Evolutionary conservation across 2,797 vertebrate species (phyloP).

Genomic region (Anguilla anguilla): DNA sequence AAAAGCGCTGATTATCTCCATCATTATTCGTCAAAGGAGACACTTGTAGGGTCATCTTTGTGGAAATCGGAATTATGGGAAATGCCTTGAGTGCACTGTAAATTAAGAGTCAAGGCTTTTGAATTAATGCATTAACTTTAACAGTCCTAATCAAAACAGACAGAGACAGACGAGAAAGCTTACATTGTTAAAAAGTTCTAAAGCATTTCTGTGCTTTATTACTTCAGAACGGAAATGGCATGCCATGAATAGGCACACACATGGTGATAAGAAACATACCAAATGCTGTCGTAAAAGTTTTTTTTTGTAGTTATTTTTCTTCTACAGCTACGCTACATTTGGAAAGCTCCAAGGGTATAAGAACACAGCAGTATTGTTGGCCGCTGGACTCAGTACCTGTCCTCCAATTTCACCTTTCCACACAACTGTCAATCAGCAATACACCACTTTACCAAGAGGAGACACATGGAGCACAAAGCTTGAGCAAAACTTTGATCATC

Average conservation of each 20-base stretch:
- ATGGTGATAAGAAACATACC: neutral
- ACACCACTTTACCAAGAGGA: neutral
- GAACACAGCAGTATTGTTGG: neutral
- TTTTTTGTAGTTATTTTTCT: neutral
- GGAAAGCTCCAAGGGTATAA: neutral
- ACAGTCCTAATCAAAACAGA: neutral
- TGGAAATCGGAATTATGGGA: neutral
- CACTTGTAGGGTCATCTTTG: neutral
- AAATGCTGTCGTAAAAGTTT: neutral
- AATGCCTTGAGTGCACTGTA: neutral
- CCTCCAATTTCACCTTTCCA: neutral
- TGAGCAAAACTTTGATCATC: neutral
- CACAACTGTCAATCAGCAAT: neutral
- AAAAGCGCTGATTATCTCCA: neutral
- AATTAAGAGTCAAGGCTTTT: neutral
- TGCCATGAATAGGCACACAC: neutral
- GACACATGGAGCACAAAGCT: neutral
- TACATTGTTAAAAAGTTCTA: neutral
- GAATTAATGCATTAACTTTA: neutral
- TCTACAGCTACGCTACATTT: neutral
- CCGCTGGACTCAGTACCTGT: neutral
- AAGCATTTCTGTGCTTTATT: neutral
- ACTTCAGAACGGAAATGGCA: neutral
- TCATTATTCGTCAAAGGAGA: neutral
- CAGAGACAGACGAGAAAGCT: neutral